Conservation (phyloP, 2,888 invertebrate genomes). For the Lasioglossum calceatum region DNA sequence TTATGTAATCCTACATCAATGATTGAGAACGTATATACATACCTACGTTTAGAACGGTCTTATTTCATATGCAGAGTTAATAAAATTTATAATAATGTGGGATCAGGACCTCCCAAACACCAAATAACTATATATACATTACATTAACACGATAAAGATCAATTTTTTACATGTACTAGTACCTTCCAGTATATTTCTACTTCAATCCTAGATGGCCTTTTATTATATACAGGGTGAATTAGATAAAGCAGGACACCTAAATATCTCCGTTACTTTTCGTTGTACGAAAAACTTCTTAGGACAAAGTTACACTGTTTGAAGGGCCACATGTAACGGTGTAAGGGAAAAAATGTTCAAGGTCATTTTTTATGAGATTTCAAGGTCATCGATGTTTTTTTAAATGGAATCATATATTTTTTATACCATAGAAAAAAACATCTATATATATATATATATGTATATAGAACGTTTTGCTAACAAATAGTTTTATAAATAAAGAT, state of each 20-base stretch:
- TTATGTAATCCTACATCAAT: constrained; percentile 25
- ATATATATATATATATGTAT: background rate
- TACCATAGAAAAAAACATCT: no score
- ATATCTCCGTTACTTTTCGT: no score
- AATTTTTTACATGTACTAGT: constrained; percentile 12
- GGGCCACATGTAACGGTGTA: no score
- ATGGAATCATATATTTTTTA: no score
- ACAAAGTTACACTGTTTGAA: no score
- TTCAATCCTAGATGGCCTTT: background rate
- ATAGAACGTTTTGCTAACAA: background rate
- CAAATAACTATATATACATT: constrained; percentile 13
- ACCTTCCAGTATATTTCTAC: constrained; percentile 7
- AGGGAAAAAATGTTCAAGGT: no score
- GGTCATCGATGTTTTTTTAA: no score
- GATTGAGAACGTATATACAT: background rate
- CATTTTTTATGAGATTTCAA: no score
- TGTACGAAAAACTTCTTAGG: no score
- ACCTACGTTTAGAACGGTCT: constrained; percentile 16
- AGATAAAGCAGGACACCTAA: no score
- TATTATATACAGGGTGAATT: no score
- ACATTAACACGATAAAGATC: background rate
- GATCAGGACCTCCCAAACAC: background rate
- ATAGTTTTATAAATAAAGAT: constrained; percentile 14
- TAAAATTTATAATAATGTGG: constrained; percentile 1
- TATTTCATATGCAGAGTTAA: constrained; percentile 17